These are phyloP conservation scores for Arremon brunneinucha DNA, from an alignment of 2,797 vertebrate species.

Conservation along the genomic window DNA sequence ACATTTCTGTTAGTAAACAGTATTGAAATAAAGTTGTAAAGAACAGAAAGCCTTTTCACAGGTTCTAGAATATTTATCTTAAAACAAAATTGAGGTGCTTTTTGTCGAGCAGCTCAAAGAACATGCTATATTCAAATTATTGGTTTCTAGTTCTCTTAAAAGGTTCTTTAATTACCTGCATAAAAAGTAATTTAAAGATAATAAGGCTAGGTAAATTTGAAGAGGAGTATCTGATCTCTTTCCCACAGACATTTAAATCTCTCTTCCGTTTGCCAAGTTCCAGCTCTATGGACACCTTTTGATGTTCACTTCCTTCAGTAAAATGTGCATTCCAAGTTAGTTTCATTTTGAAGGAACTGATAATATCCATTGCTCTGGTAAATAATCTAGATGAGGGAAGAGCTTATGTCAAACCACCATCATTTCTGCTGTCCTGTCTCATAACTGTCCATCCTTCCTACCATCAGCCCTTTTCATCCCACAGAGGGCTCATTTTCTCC, in stretches of 20 bases:
- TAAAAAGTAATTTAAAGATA: background rate
- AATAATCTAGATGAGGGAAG: background rate
- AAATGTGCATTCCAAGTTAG: background rate
- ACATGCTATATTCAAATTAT: background rate
- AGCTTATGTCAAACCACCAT: background rate
- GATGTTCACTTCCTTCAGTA: background rate
- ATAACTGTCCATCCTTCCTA: fast-evolving
- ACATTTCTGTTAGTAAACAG: background rate
- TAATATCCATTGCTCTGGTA: background rate
- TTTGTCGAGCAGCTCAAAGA: background rate
- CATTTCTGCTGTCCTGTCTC: background rate
- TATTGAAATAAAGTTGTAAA: background rate
- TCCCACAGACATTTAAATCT: background rate
- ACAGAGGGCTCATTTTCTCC: background rate
- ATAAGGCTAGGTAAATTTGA: background rate
- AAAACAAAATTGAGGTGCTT: background rate
- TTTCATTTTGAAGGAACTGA: background rate
- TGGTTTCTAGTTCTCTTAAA: background rate
- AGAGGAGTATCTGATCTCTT: background rate
- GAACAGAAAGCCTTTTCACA: background rate
- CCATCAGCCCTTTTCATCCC: background rate
- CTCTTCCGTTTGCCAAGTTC: background rate
- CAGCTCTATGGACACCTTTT: background rate
- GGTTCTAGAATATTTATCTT: background rate
- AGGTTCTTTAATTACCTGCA: background rate